Base-by-base conservation (phyloP, 1,140 invertebrate species). In the Pseudomyrmex sp. region DNA sequence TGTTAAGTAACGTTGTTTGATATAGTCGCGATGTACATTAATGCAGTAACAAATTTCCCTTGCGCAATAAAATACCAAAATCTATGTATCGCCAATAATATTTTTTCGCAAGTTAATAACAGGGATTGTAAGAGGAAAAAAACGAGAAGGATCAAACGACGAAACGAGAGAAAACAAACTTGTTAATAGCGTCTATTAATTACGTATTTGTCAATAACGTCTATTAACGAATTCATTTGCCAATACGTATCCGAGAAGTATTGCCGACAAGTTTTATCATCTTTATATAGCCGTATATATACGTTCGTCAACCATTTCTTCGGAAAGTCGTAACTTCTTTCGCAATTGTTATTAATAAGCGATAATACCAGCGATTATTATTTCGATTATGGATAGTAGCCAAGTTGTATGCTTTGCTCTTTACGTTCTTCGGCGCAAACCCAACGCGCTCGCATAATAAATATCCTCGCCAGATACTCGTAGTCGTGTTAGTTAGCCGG, bases 181-280 rank as follows among this genome's bases (percentile, higher is more conserved):
- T 62, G 35, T 50, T 82, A 74, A 82, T 4, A 10, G 35, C 12
- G 8, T 20, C 1, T 62, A 82, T 82, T 46, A n/a, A 74, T 20
- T 80, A 56, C 44, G 59, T 73, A 72, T 56, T 61, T 63, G 20
- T 59, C 48, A 54, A 23, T 61, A 80, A 80, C 20, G 48, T 61
- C 44, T 75, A 18, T 63, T 59, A 35, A 2, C 26, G n/a, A 7
- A 54, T 54, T 26, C 12, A 44, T 10, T 52, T 44, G 13, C 23
- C 61, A 26, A 66, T 35, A 62, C 35, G 4, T 18, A 18, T 35
- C 8, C n/a, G 13, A 68, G 35, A 56, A 69, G 9, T 58, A 58
- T 48, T 15, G 26, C 48, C 9, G 48, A 77, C 23, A 20, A 52
- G 48, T 44, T 77, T 35, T 54, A 44, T 44, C 48, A 26, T 26